Percentiles rank a stretch among this genome's conserved stretches.
Conservation (phyloP, 53 echinoderm and acorn worm species). For the Paracentrotus lividus region DNA sequence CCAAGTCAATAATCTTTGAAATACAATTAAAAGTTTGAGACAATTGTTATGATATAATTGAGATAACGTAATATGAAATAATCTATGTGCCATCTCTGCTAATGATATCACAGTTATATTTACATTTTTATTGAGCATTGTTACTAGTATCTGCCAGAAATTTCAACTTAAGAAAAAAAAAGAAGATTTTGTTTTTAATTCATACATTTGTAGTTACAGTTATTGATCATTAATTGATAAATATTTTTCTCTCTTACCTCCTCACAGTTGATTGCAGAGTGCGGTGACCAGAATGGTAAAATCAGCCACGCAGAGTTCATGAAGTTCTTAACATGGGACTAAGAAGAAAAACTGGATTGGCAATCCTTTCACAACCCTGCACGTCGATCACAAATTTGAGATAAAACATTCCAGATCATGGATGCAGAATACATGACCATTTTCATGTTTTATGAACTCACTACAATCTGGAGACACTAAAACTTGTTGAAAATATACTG, state of each 20-base stretch:
- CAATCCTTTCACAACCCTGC: background rate
- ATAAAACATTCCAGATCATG: background rate
- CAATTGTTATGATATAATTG: too few species aligned
- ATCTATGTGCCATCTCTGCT: too few species aligned
- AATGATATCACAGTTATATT: too few species aligned
- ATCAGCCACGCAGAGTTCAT: conserved; percentile 96
- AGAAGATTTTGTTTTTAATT: background rate
- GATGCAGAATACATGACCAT: background rate
- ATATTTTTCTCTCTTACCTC: background rate
- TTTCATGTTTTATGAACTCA: background rate
- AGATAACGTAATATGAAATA: too few species aligned
- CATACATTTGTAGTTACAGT: background rate
- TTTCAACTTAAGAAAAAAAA: too few species aligned
- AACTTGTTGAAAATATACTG: background rate
- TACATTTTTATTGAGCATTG: too few species aligned
- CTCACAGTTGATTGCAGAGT: conserved; percentile 89
- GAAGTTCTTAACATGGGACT: conserved; percentile 95
- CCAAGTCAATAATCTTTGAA: too few species aligned
- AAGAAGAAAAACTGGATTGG: background rate
- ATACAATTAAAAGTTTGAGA: too few species aligned
- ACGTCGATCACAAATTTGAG: background rate
- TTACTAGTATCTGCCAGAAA: too few species aligned
- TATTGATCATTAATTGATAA: too few species aligned
- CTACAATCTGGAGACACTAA: background rate
- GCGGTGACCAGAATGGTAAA: conserved; percentile 85